phyloP scores from a whole-genome alignment of 2,888 invertebrate species.

The Charanyca ferruginea region DNA sequence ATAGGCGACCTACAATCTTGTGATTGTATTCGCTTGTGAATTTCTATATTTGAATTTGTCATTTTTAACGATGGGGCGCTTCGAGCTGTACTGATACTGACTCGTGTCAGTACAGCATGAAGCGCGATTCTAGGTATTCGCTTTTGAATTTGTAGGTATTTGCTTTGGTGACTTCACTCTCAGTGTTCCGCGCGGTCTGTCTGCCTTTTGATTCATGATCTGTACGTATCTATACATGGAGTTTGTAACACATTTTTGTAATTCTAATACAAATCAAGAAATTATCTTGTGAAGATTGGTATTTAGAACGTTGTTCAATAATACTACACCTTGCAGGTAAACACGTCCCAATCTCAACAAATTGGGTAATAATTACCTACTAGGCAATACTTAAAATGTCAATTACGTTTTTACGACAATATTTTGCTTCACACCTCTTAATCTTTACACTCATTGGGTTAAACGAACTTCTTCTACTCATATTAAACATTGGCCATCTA shows the following conservation, averaged over 20 bases:
- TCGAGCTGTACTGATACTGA: too few species aligned
- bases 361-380: constrained; percentile 3
- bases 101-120: too few species aligned
- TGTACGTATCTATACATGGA: too few species aligned
- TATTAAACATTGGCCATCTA: constrained; percentile 34
- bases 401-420: constrained; percentile 3
- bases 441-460: constrained; percentile 36
- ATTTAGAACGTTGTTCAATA: constrained; percentile 1
- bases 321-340: neutral
- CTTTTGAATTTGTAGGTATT: too few species aligned
- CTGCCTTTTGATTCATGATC: too few species aligned
- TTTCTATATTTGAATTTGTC: too few species aligned
- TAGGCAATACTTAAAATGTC: constrained; percentile 28
- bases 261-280: neutral
- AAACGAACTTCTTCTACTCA: constrained; percentile 48
- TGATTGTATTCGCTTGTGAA: too few species aligned
- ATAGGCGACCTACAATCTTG: too few species aligned
- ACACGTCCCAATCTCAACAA: constrained; percentile 1
- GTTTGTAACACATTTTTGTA: neutral
- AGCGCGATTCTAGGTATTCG: too few species aligned
- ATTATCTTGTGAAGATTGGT: neutral
- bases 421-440: constrained; percentile 11
- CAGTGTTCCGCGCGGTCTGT: too few species aligned
- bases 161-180: too few species aligned
- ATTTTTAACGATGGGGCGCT: too few species aligned